Evolutionary conservation across 23 tunicate genomes (phyloP).

Genomic region (Phallusia fumigata): DNA sequence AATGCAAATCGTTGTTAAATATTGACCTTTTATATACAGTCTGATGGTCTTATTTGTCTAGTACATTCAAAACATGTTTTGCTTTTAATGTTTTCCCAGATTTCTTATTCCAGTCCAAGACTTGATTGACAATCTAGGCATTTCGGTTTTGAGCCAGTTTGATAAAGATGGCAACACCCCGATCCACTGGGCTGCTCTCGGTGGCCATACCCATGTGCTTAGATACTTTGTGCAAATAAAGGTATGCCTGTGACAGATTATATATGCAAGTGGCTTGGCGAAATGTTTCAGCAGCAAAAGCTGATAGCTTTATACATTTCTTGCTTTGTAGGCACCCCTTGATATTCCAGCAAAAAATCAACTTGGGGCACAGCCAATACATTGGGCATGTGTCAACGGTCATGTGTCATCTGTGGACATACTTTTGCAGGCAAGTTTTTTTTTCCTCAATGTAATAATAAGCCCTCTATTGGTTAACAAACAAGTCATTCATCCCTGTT

Average conservation of each 20-base stretch:
- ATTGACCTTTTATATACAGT: too few relatives aligned
- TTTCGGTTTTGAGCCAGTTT: constrained; percentile 63
- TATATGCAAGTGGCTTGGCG: not conserved
- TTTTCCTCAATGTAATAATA: too few relatives aligned
- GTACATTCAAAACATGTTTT: not conserved
- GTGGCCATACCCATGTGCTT: constrained; percentile 96
- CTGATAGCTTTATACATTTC: not conserved
- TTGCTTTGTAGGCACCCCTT: constrained; percentile 57
- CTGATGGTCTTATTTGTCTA: not conserved
- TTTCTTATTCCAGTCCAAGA: constrained; percentile 92
- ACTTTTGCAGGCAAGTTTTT: constrained; percentile 63
- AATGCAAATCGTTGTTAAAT: too few relatives aligned
- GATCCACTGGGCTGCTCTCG: constrained; percentile 99
- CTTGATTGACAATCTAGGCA: constrained; percentile 76
- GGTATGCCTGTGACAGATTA: constrained; percentile 9
- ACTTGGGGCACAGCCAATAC: constrained; percentile 96
- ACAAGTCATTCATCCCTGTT: not conserved
- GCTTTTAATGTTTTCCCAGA: constrained; percentile 20
- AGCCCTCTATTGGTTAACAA: too few relatives aligned
- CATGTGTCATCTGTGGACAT: constrained; percentile 83
- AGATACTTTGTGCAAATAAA: constrained; percentile 88
- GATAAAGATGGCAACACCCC: constrained; percentile 98
- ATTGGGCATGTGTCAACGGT: constrained; percentile 99
- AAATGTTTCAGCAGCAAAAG: not conserved
- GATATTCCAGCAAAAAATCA: constrained; percentile 85